Percentiles rank a stretch among this genome's conserved stretches.
Evolutionary conservation across 2,113 vertebrate genomes (phyloP).

Genomic region (Aegithalos caudatus): DNA sequence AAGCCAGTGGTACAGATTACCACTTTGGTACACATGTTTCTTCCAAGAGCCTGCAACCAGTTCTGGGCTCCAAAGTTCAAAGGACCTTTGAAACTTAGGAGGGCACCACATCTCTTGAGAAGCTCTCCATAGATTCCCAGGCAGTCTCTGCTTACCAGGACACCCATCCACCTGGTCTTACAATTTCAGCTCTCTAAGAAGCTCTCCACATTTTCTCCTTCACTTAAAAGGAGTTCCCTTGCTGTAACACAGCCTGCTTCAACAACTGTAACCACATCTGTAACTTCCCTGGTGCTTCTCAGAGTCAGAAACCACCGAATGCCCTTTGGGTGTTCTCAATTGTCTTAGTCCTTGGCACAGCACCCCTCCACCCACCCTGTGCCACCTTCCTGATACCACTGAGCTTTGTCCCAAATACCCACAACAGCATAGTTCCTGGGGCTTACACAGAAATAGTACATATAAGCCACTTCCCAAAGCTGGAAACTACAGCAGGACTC

Average conservation of each 20-base stretch:
- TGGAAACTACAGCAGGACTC: background rate
- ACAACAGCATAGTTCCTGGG: fast-evolving
- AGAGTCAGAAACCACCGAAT: background rate
- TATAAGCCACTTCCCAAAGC: background rate
- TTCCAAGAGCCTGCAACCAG: background rate
- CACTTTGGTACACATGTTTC: background rate
- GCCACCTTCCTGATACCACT: background rate
- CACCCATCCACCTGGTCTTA: background rate
- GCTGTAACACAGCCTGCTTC: background rate
- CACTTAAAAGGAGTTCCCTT: background rate
- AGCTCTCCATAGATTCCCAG: background rate
- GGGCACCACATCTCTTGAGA: background rate
- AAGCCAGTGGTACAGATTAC: background rate
- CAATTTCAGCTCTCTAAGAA: background rate
- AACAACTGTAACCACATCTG: background rate
- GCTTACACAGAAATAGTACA: fast-evolving
- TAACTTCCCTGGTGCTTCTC: background rate
- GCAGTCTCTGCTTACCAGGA: background rate
- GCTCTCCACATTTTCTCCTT: background rate
- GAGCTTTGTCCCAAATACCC: background rate
- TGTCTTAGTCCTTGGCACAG: background rate
- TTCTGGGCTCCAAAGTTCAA: background rate
- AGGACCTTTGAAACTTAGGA: background rate
- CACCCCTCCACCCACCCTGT: fast-evolving
- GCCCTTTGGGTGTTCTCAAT: fast-evolving